A percentile compares a stretch with the other conserved stretches of the same genome.
Evolutionary conservation across 2,888 invertebrate species (phyloP).

Genomic region (Margaritifera margaritifera): DNA sequence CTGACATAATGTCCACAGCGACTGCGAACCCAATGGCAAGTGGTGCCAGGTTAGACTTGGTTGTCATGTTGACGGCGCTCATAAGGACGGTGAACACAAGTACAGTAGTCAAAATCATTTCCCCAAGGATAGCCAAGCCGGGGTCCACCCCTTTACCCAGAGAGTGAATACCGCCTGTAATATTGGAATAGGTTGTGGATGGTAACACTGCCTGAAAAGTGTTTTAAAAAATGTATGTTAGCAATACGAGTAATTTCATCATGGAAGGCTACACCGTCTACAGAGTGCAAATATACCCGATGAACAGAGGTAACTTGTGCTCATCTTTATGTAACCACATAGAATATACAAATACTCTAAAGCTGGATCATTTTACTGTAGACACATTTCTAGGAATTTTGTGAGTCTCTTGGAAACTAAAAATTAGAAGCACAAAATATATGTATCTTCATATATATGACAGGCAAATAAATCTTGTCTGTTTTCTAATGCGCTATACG

Average conservation of each 20-base stretch:
- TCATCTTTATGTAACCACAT: not conserved
- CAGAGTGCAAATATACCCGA: too few relatives aligned
- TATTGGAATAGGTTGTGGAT: slow-evolving; percentile 14
- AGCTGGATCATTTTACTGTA: too few relatives aligned
- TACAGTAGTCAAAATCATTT: slow-evolving; percentile 52
- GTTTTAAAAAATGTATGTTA: not conserved
- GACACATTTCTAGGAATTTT: too few relatives aligned
- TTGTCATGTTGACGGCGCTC: slow-evolving; percentile 68
- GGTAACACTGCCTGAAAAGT: slow-evolving; percentile 37
- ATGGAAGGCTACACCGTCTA: too few relatives aligned
- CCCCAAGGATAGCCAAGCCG: slow-evolving; percentile 55
- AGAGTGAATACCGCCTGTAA: slow-evolving; percentile 38
- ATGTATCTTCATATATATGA: too few relatives aligned
- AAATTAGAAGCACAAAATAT: too few relatives aligned
- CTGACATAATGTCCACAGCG: slow-evolving; percentile 69
- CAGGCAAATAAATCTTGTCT: too few relatives aligned
- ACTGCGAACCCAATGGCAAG: slow-evolving; percentile 72
- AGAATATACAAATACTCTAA: not conserved
- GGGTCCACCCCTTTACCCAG: slow-evolving; percentile 31
- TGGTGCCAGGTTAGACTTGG: slow-evolving; percentile 63
- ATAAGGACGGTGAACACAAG: slow-evolving; percentile 71
- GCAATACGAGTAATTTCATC: not conserved
- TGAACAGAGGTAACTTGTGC: too few relatives aligned
- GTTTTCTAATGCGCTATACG: too few relatives aligned
- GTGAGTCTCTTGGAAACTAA: too few relatives aligned